Evolutionary conservation across 1,140 invertebrate genomes (phyloP).

Genomic region (Panagrolaimus sp.): DNA sequence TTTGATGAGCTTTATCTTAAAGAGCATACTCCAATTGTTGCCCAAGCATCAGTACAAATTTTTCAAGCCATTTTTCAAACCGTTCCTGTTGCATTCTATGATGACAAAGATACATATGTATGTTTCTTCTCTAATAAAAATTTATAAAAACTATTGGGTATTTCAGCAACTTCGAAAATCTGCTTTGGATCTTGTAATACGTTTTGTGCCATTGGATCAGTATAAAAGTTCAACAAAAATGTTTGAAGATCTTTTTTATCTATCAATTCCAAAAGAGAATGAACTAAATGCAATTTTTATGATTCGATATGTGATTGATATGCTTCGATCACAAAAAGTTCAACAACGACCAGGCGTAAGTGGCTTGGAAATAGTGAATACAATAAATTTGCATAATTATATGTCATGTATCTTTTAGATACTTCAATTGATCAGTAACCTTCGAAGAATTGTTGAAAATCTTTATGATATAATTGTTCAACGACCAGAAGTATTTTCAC

Average conservation of each 20-base stretch:
- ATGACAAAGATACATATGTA: too few relatives aligned
- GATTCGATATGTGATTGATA: neutral
- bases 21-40: neutral
- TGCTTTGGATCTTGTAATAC: neutral
- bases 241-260: neutral
- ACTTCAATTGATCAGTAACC: neutral
- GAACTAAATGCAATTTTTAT: neutral
- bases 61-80: neutral
- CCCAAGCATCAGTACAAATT: neutral
- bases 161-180: neutral
- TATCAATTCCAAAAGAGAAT: neutral
- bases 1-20: too few relatives aligned
- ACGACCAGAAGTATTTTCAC: too few relatives aligned
- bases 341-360: too few relatives aligned
- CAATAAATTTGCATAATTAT: neutral
- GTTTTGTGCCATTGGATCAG: neutral
- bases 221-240: neutral
- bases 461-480: neutral
- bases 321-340: neutral
- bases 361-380: neutral
- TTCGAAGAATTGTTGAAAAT: neutral
- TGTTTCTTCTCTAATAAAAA: too few relatives aligned
- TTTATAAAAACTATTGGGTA: neutral
- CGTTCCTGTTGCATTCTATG: too few relatives aligned
- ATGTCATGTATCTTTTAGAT: neutral